These are phyloP conservation scores for Pterostichus madidus DNA, from an alignment of 2,888 invertebrate species.

Conservation along the genomic window DNA sequence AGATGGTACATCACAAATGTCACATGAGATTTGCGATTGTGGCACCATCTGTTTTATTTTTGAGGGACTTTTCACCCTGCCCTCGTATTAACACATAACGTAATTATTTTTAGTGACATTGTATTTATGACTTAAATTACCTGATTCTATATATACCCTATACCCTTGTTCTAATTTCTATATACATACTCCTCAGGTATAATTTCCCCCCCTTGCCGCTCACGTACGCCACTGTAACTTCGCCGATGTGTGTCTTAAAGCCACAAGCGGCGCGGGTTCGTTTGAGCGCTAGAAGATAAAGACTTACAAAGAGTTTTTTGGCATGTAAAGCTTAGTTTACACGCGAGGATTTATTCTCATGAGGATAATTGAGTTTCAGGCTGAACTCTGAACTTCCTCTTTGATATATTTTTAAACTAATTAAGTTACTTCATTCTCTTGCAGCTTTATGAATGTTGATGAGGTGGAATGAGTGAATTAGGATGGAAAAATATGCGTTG, in stretches of 20 bases:
- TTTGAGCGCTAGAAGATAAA: conserved; percentile 4
- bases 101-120: no score
- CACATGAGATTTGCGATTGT: no score
- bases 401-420: conserved; percentile 43
- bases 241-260: conserved; percentile 2
- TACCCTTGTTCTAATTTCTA: no score
- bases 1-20: no score
- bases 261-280: conserved; percentile 1
- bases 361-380: conserved; percentile 39
- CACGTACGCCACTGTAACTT: not conserved
- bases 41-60: no score
- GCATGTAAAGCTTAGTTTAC: conserved; percentile 40
- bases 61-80: no score
- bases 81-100: no score
- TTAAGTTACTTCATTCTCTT: conserved; percentile 6
- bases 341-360: conserved; percentile 11
- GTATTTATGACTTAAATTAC: no score
- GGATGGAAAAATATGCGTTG: not conserved
- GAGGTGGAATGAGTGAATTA: not conserved
- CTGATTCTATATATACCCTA: no score
- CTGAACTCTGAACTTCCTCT: conserved; percentile 24
- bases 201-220: no score
- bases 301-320: conserved; percentile 41
- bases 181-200: no score
- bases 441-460: conserved; percentile 35